phyloP scores from a whole-genome alignment of 2,888 invertebrate genomes.

The Troilus luridus region DNA sequence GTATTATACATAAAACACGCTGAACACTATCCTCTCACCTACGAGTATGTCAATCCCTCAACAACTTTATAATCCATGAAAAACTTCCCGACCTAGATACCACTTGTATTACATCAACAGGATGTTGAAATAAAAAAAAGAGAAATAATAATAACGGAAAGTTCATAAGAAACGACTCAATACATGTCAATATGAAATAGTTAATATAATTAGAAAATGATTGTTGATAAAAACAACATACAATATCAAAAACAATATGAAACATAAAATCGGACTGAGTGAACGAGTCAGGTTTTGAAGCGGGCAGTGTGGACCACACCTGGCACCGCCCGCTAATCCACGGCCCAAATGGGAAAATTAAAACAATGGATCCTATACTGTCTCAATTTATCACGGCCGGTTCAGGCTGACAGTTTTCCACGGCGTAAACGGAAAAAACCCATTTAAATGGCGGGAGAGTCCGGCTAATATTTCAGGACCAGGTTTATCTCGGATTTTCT shows the following conservation, averaged over 20 bases:
- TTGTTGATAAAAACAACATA: neutral
- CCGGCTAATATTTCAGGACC: slow-evolving; percentile 3
- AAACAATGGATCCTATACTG: slow-evolving; percentile 34
- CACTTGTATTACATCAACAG: too few relatives aligned
- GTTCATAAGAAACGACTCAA: too few relatives aligned
- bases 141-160: too few relatives aligned
- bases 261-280: neutral
- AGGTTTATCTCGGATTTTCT: neutral
- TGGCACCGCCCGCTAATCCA: slow-evolving; percentile 13
- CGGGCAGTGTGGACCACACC: neutral
- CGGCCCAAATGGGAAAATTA: slow-evolving; percentile 29
- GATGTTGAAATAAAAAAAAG: too few relatives aligned
- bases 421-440: neutral
- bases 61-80: too few relatives aligned
- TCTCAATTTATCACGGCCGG: slow-evolving; percentile 18
- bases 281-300: neutral
- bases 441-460: neutral
- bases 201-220: neutral
- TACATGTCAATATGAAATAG: too few relatives aligned
- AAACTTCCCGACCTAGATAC: too few relatives aligned
- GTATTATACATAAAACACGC: too few relatives aligned
- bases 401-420: slow-evolving; percentile 6
- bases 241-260: neutral
- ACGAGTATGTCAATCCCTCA: too few relatives aligned
- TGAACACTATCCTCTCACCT: too few relatives aligned